Percentiles rank a stretch among this genome's conserved stretches.
phyloP scores from a whole-genome alignment of 2,797 vertebrate genomes.

The Lateolabrax maculatus region DNA sequence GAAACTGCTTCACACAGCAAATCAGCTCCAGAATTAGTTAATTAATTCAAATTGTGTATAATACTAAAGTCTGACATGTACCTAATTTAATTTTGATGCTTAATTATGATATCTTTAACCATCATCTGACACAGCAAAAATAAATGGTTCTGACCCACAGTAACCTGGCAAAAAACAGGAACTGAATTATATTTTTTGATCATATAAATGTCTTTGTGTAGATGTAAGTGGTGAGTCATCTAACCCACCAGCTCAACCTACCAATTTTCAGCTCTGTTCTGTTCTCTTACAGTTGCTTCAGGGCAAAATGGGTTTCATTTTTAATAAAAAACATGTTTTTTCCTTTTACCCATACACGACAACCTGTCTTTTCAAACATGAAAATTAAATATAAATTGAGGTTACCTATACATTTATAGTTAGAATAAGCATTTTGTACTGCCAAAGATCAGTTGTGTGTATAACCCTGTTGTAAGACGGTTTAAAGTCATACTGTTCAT shows the following conservation, averaged over 20 bases:
- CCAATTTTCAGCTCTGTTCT: conserved; percentile 17
- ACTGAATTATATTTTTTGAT: conserved; percentile 22
- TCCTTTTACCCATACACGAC: too few species aligned
- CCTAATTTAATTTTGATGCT: conserved; percentile 40
- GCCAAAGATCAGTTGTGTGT: neutral
- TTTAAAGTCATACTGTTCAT: conserved; percentile 3
- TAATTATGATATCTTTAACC: conserved; percentile 13
- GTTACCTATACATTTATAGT: neutral
- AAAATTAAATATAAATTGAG: neutral
- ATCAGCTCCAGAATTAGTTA: conserved; percentile 2
- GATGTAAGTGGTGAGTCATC: conserved; percentile 30
- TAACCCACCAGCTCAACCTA: conserved; percentile 20
- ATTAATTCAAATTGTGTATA: conserved; percentile 27
- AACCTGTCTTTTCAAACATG: neutral
- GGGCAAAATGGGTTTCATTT: conserved; percentile 6
- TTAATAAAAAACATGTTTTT: neutral
- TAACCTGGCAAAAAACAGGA: neutral
- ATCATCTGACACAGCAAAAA: conserved; percentile 11
- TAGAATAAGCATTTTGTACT: neutral
- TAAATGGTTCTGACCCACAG: neutral
- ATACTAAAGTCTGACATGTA: conserved; percentile 17
- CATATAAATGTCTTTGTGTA: conserved; percentile 26
- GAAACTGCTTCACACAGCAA: conserved; percentile 38
- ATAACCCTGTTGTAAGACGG: neutral
- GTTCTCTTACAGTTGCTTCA: neutral